Evolutionary conservation across 2,797 vertebrate species (phyloP), one percentile per base, ranked within the genome.

Genomic region (Chloroceryle inda): DNA sequence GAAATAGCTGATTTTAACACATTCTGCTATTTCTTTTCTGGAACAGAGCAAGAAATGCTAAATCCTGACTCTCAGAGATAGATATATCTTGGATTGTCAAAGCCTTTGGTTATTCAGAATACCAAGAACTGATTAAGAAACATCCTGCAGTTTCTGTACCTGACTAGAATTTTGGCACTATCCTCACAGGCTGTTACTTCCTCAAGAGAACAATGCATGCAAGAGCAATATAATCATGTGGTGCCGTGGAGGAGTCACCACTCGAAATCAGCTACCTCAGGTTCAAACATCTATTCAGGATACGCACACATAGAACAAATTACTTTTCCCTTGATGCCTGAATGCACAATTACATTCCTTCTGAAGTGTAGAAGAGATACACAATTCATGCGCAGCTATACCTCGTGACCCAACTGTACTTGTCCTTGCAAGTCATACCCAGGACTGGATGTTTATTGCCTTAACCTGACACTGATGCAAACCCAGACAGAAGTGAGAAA

Each of bases 371-470:
- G 35, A 79, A 50, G 33, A 80, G 52, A 91, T 87, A 82, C 78
- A 91, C 91, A 89, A 94, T 82, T 95, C 87, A 94, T 66, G 64
- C 0, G 0, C 47, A 89, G 59, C 24, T 52, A 18, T 11, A 91
- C 49, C 66, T 89, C 84, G 19, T 22, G 87, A 83, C 81, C 64
- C 26, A 77, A 22, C 40, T 22, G n/a, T 71, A 85, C 79, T 91
- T 75, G 91, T 64, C 78, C 89, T 92, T 94, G 91, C 81, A 68
- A 95, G 72, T 77, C 85, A 71, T 50, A 49, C 24, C 53, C 78
- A 83, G 53, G 49, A 38, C 56, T 68, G 58, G 26, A 33, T 89
- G 61, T 21, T 86, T 63, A 72, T 33, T 68, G 53, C 45, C 47
- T 92, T 52, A 67, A 64, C 37, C 35, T 83, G 84, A 85, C 49